Evolutionary conservation across 92 coral and sea anemone species (phyloP), one percentile per base, ranked within the genome.

Genomic region (Epizoanthus fatuus): DNA sequence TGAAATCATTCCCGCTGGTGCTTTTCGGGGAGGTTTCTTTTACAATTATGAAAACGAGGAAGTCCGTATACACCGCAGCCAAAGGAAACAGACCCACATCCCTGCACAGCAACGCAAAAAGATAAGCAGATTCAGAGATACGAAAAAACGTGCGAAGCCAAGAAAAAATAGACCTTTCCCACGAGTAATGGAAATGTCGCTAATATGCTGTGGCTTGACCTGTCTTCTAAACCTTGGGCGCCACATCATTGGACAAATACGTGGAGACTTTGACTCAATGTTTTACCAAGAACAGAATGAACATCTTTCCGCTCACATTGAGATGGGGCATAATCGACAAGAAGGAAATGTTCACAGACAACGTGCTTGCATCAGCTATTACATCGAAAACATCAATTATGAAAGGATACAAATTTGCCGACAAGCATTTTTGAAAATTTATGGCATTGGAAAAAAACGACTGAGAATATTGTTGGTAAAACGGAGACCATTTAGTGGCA

Each of bases 401-500:
- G 35, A 29, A 29, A 29, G 35, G 35, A 29, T 29, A 29, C 1
- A 29, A 29, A 29, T 29, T 29, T 29, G 35, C 35, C 35, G 35
- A 29, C 35, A 29, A 29, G 35, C 35, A 29, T 56, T 56, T 11
- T 14, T 11, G 62, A 56, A 56, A 56, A 56, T 19, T 16, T 56
- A 56, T 14, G 62, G 62, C 62, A 56, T 56, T 56, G 62, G 17
- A 5, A 56, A 56, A 15, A 56, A 56, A 56, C 14, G 62, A 56
- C 62, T 56, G 17, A 16, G 62, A 56, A 13, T 56, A 16, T 56
- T 56, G 62, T 14, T 56, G 62, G 17, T 14, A 19, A 56, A 56
- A 56, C 62, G 62, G n/a, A 56, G 62, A 56, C 62, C 62, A 9
- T 56, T 56, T 14, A 56, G 62, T 19, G 62, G 62, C 62, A 56